phyloP scores from a whole-genome alignment of 2,113 vertebrate species.

The Raja brachyura region DNA sequence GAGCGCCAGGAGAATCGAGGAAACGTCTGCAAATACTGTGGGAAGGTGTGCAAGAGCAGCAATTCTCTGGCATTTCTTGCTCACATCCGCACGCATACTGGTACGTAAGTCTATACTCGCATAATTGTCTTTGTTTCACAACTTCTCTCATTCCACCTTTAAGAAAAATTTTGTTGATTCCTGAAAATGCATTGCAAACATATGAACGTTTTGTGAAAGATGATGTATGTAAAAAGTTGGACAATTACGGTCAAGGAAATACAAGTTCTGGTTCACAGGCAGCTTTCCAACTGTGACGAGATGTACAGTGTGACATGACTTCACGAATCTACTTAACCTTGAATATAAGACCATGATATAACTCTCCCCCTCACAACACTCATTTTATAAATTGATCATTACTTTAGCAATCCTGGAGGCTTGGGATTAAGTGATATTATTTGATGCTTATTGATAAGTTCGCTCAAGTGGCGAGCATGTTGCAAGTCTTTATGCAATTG shows the following conservation, averaged over 20 bases:
- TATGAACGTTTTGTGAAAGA: not conserved
- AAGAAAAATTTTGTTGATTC: not conserved
- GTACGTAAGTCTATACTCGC: conserved; percentile 54
- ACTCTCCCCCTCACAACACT: not conserved
- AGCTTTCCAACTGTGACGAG: not conserved
- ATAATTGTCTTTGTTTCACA: not conserved
- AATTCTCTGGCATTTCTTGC: conserved; percentile 97
- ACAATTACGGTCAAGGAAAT: not conserved
- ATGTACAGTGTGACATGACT: not conserved
- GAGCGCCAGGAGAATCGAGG: conserved; percentile 95
- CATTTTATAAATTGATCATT: conserved; percentile 26
- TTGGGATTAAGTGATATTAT: conserved; percentile 15
- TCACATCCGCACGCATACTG: conserved; percentile 93
- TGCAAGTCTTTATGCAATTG: conserved; percentile 95
- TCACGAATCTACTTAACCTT: conserved; percentile 5
- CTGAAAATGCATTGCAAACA: not conserved
- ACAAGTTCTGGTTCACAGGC: not conserved
- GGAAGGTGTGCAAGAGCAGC: conserved; percentile 95
- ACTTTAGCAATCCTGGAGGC: conserved; percentile 23
- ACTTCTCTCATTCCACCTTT: not conserved
- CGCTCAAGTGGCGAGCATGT: conserved; percentile 42
- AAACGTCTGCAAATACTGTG: conserved; percentile 87
- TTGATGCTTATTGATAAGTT: conserved; percentile 34
- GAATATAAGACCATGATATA: conserved; percentile 13
- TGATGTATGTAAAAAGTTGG: not conserved